phyloP scores from a whole-genome alignment of 1,140 invertebrate species.

The Panagrolaimus sp. region DNA sequence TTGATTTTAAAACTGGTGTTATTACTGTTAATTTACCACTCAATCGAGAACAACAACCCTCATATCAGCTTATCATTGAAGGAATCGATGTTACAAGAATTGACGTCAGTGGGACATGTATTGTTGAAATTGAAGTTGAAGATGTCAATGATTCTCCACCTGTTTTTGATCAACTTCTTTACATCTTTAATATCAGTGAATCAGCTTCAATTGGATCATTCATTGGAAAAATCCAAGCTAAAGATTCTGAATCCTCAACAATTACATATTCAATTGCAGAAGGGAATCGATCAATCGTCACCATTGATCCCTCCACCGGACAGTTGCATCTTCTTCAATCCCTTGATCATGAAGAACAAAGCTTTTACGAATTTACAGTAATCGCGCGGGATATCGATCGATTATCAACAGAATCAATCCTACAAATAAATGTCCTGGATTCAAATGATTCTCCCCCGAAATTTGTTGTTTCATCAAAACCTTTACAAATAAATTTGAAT shows the following conservation, averaged over 20 bases:
- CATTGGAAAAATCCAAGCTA: conserved; percentile 79
- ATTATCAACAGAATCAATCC: conserved; percentile 37
- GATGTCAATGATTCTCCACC: conserved; percentile 93
- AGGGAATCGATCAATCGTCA: conserved; percentile 63
- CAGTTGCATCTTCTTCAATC: conserved; percentile 19
- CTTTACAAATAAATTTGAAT: conserved; percentile 17
- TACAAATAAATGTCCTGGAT: conserved; percentile 57
- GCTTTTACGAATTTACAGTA: conserved; percentile 31
- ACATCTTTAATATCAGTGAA: conserved; percentile 87
- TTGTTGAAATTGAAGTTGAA: conserved; percentile 68
- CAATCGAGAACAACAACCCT: conserved; percentile 74
- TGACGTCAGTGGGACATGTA: conserved; percentile 73
- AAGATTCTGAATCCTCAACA: conserved; percentile 71
- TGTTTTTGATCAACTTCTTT: conserved; percentile 80
- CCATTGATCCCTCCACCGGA: conserved; percentile 33
- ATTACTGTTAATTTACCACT: conserved; percentile 71
- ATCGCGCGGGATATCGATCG: conserved; percentile 28
- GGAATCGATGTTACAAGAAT: conserved; percentile 74
- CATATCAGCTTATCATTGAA: conserved; percentile 73
- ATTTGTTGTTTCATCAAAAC: conserved; percentile 23
- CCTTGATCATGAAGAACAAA: conserved; percentile 33
- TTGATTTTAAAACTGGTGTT: conserved; percentile 46
- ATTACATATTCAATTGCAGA: conserved; percentile 70
- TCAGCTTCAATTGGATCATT: conserved; percentile 78
- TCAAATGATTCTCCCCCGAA: conserved; percentile 59